Conservation (phyloP, 2,797 vertebrate species). For the Toxotes lorentzi region DNA sequence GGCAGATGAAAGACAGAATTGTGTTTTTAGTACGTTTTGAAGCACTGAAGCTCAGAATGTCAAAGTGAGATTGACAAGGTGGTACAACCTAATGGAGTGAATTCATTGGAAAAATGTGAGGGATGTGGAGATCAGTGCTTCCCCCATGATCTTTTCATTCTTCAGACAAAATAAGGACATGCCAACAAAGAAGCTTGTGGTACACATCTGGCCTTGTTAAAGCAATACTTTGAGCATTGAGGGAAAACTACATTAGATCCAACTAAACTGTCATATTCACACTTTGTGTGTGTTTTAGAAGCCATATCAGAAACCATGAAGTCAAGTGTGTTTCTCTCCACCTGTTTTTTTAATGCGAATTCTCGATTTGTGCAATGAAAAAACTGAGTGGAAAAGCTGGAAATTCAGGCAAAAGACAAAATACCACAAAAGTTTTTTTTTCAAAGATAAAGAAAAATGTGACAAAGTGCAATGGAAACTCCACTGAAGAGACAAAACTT, state of each 20-base stretch:
- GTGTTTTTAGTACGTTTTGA: not conserved
- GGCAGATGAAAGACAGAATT: not conserved
- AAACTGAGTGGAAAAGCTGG: not conserved
- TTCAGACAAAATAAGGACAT: not conserved
- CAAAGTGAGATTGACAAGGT: not conserved
- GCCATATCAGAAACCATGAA: no score
- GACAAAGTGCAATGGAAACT: no score
- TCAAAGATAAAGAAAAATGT: no score
- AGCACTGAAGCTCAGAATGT: not conserved
- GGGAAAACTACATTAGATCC: not conserved
- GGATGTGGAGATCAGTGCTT: not conserved
- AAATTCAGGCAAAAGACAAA: not conserved
- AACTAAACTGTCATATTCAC: no score
- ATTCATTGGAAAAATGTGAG: not conserved
- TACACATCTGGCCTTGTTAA: not conserved
- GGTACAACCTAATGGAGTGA: not conserved
- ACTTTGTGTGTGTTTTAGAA: no score
- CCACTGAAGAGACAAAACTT: no score
- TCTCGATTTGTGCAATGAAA: not conserved
- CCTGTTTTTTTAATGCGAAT: not conserved
- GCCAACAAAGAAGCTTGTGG: not conserved
- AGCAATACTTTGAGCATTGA: not conserved
- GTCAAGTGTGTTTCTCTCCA: no score
- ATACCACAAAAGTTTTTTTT: not conserved
- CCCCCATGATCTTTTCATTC: not conserved